These are phyloP conservation scores for Phaethon lepturus DNA, from an alignment of 2,113 vertebrate species.

Conservation along the genomic window DNA sequence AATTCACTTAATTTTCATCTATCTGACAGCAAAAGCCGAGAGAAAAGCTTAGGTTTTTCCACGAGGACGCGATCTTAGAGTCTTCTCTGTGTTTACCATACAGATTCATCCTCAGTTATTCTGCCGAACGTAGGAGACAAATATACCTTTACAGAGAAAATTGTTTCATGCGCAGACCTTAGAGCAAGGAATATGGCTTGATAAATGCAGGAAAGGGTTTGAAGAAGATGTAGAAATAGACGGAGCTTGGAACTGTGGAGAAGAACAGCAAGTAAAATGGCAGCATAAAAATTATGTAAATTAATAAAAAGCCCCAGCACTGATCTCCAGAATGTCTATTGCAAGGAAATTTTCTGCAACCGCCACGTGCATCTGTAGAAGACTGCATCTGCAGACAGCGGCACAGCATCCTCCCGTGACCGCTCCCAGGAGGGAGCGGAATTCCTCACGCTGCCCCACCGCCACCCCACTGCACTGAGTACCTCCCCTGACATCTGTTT, in stretches of 20 bases:
- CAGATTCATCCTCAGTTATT: neutral
- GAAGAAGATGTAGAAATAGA: neutral
- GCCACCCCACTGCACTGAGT: accelerated
- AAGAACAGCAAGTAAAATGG: neutral
- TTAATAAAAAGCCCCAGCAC: neutral
- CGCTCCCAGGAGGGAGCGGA: neutral
- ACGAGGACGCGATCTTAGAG: neutral
- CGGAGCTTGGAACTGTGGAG: neutral
- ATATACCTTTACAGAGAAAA: neutral
- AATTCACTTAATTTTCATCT: neutral
- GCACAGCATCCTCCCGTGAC: neutral
- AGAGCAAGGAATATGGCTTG: neutral
- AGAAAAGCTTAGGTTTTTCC: neutral
- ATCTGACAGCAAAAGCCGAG: neutral
- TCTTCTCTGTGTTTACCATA: neutral
- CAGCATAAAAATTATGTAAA: neutral
- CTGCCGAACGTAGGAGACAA: neutral
- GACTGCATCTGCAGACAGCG: neutral
- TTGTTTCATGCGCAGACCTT: neutral
- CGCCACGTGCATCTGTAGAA: neutral
- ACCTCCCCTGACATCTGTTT: neutral
- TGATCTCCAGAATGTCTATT: neutral
- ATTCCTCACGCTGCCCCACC: neutral
- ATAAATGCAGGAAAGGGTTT: neutral
- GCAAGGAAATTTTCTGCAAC: neutral